phyloP scores from a whole-genome alignment of 2,113 vertebrate genomes.

The Phoxinus phoxinus region DNA sequence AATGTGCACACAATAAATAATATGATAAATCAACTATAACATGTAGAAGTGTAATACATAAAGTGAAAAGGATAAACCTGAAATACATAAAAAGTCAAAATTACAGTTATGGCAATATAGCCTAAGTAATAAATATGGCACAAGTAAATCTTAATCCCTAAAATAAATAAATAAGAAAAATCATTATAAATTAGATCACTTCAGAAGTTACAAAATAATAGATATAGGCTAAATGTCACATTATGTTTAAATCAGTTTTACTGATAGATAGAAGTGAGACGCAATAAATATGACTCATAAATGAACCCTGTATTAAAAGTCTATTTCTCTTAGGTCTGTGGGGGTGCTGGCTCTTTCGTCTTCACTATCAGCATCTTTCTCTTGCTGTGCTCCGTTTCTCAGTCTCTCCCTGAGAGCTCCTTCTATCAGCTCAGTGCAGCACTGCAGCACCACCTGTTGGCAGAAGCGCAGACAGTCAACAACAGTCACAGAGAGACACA shows the following conservation, averaged over 20 bases:
- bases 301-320: slow-evolving; percentile 68
- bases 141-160: slow-evolving; percentile 11
- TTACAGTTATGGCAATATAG: slow-evolving; percentile 2
- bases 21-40: slow-evolving; percentile 66
- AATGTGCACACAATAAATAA: slow-evolving; percentile 57
- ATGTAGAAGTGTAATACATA: slow-evolving; percentile 56
- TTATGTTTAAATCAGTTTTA: slow-evolving; percentile 73
- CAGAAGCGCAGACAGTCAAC: background rate
- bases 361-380: slow-evolving; percentile 67
- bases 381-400: slow-evolving; percentile 61
- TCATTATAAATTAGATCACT: slow-evolving; percentile 52
- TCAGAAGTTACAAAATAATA: slow-evolving; percentile 53
- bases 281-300: slow-evolving; percentile 39
- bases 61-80: slow-evolving; percentile 53
- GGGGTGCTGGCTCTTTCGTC: slow-evolving; percentile 76
- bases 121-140: slow-evolving; percentile 50
- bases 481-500: background rate
- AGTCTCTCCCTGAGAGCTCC: slow-evolving; percentile 72
- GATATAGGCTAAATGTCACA: slow-evolving; percentile 47
- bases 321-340: slow-evolving; percentile 78
- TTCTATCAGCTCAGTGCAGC: slow-evolving; percentile 79
- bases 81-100: slow-evolving; percentile 58
- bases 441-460: slow-evolving; percentile 73
- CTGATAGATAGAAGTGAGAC: slow-evolving; percentile 63
- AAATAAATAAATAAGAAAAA: slow-evolving; percentile 68